Evolutionary conservation across 2,797 vertebrate genomes (phyloP), one percentile per base, ranked within the genome.

Genomic region (Rhynchonycteris naso): DNA sequence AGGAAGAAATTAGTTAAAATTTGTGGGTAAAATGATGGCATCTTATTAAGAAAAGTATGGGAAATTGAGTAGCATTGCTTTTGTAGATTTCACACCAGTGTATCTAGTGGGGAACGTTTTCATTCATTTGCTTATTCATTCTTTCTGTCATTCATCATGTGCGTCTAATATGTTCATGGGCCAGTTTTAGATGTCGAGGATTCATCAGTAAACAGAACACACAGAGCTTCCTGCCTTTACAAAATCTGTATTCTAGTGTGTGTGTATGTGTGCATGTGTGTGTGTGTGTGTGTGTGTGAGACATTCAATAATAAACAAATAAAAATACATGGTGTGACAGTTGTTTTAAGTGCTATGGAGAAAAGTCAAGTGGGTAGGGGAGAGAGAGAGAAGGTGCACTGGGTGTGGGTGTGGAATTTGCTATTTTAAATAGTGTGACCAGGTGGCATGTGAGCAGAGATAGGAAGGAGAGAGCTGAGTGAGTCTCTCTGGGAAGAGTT

Each of bases 391-490:
- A 95, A 75, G 28, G 61, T 68, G n/a, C 82, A 12, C 61, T 84
- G 61, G 47, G 14, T 68, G 22, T 91, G 88, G 75, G 78, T 56
- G 94, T 95, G 83, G 79, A 33, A 86, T 87, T 93, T 95, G 50
- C 94, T 96, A 91, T 95, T 95, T 96, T 94, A 96, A 96, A 89
- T 66, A 69, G 66, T 66, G 65, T 83, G 95, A 95, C 94, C 96
- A 95, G 96, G 91, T 96, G 83, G 83, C 88, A 91, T 88, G 79
- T 76, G 90, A 96, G 56, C 79, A 75, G 89, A 91, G 65, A 89
- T 95, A 38, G 5, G 95, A 96, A 96, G 93, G 80, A 93, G 92
- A 88, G 76, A 93, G 78, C 58, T 79, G 7, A 18, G 47, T 72
- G 80, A 76, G 38, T 88, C 90, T 93, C 85, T 92, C 85, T 22